Evolutionary conservation across 1,140 invertebrate species (phyloP), one percentile per base, ranked within the genome.

Genomic region (Conopomorpha cramerella): DNA sequence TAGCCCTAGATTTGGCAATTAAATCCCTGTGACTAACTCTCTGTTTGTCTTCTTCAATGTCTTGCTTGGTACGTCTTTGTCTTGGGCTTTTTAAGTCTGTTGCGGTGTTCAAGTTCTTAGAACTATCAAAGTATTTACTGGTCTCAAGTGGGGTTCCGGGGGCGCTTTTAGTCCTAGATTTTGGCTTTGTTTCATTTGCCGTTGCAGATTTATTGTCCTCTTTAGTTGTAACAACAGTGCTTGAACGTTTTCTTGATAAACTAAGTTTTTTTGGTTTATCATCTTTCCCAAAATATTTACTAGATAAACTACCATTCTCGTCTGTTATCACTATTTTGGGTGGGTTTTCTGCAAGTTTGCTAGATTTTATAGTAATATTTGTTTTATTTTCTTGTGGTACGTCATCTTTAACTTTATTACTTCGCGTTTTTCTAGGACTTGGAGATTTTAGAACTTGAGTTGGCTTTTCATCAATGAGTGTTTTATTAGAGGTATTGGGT

Each of bases 1-100:
- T 60, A n/a, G 35, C 14, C 40, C 56, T 55, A 13, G 36, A 40
- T 45, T 63, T 66, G 37, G 29, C 36, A 17, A 60, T 11, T n/a
- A 49, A 30, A 45, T 76, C 74, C 51, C 43, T 70, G 37, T 73
- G 71, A 31, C 62, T 74, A 0, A 78, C 48, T 51, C 66, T 59
- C 36, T 54, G 44, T 10, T 34, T 30, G 31, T 61, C 52, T 39
- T 64, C 55, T 26, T 30, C 27, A 36, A 31, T 27, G 35, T 51
- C 42, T 39, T 51, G 41, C 6, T 25, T 19, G 37, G 58, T 49
- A 37, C 32, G 29, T 28, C 25, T 27, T 42, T 31, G 25, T 32
- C 41, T 33, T 14, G 3, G 12, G 18, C 6, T 46, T 34, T 29
- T 30, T 43, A 46, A 45, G 30, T 37, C 26, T 30, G 16, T 43